phyloP scores from a whole-genome alignment of 2,113 vertebrate genomes.

The Sisor rabdophorus region DNA sequence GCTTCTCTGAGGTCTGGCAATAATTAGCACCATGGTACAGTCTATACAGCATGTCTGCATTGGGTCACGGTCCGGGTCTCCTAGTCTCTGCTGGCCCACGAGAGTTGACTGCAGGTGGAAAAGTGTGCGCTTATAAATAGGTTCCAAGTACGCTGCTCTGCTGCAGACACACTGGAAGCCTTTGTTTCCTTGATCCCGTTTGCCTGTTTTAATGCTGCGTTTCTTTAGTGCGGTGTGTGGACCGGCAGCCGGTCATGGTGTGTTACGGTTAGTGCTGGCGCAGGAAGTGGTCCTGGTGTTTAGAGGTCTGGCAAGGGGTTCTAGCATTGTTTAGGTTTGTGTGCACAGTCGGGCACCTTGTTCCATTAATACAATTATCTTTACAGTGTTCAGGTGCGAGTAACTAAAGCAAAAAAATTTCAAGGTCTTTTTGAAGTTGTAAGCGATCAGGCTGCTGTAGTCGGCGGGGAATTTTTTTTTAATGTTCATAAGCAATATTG shows the following conservation, averaged over 20 bases:
- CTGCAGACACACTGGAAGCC: constrained; percentile 27
- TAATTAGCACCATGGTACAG: constrained; percentile 43
- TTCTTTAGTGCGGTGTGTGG: not conserved
- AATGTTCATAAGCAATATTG: no score
- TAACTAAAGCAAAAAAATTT: not conserved
- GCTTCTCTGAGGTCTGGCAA: constrained; percentile 37
- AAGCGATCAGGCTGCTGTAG: not conserved
- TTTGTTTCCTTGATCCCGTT: constrained; percentile 24
- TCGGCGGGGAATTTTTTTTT: no score
- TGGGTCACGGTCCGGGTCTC: constrained; percentile 15
- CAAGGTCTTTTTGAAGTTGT: not conserved
- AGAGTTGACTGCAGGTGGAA: constrained; percentile 21
- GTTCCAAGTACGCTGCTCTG: constrained; percentile 29
- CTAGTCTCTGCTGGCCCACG: constrained; percentile 1
- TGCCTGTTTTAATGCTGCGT: constrained; percentile 10
- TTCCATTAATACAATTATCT: not conserved
- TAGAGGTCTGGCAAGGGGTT: not conserved
- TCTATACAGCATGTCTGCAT: constrained; percentile 39
- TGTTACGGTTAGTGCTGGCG: constrained; percentile 2
- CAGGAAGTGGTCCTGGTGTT: constrained; percentile 9
- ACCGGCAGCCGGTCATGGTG: not conserved
- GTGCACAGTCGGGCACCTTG: constrained; percentile 8
- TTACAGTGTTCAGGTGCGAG: not conserved
- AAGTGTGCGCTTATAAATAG: constrained; percentile 34
- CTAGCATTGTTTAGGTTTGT: constrained; percentile 7